Base-by-base conservation (phyloP, 1,140 invertebrate genomes). In the Lysiphlebus fabarum region DNA sequence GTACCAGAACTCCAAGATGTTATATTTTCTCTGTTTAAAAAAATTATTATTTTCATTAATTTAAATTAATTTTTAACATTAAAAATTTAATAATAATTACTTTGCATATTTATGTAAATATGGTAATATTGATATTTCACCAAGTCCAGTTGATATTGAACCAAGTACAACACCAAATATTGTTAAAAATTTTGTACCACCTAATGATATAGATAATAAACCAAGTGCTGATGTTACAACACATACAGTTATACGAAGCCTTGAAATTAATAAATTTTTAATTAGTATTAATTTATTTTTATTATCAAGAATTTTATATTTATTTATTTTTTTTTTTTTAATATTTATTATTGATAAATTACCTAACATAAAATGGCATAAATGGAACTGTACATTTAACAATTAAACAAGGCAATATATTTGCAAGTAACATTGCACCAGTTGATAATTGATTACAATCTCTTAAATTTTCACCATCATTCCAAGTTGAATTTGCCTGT, bases 1-100 rank as follows among this genome's bases (percentile, higher is more conserved):
- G 92, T 94, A 17, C 91, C 92, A 5, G 90, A 93, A 12, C 90
- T 90, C 90, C 91, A 94, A 7, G 88, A 85, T 8, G 89, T 90
- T 17, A 94, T 84, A 9, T 89, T 86, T 75, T 87, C 84, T 67
- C 89, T 91, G 62, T 12, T 71, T 62, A 69, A 67, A 62, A 69
- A 34, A 45, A 7, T 37, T 36, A 47, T 36, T 7, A 14, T n/a
- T n/a, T n/a, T n/a, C n/a, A n/a, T n/a, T n/a, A 40, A 34, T 42
- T 26, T 9, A 42, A 36, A 34, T 36, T 7, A 51, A 12, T 11
- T 37, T n/a, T 26, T 26, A 26, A 26, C 4, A 26, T 26, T 26
- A 26, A 26, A 26, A 26, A 41, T 26, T 26, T 26, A n/a, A 43
- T 40, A 11, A 11, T 45, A 75, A 76, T 81, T 69, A 90, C 88